Percentiles rank a stretch among this genome's conserved stretches.
These are phyloP conservation scores for Erpetoichthys calabaricus DNA, from an alignment of 2,797 vertebrate genomes.

Conservation along the genomic window DNA sequence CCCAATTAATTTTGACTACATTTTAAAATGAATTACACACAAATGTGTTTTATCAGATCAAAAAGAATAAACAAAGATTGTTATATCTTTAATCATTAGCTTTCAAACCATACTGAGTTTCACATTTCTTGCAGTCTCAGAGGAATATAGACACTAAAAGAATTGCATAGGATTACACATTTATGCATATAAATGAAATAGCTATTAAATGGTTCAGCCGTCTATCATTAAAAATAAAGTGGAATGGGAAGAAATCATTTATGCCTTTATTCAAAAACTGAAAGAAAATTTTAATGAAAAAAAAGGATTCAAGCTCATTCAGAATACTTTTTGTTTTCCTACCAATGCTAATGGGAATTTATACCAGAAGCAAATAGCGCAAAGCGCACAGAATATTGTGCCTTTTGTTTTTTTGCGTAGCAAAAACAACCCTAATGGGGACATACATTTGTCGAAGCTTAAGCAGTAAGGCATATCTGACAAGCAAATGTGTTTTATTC, in stretches of 20 bases:
- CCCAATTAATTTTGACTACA: constrained; percentile 56
- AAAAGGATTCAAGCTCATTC: background rate
- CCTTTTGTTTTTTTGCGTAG: too few relatives aligned
- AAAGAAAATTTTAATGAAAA: background rate
- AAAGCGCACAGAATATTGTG: too few relatives aligned
- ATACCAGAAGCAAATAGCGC: too few relatives aligned
- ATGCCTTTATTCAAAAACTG: constrained; percentile 3
- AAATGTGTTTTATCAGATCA: constrained; percentile 59
- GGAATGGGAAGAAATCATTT: constrained; percentile 4
- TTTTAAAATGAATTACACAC: constrained; percentile 63
- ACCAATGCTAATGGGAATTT: too few relatives aligned
- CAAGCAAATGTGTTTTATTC: too few relatives aligned
- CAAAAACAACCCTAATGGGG: too few relatives aligned
- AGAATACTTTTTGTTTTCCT: background rate
- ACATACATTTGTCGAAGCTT: too few relatives aligned
- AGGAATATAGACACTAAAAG: constrained; percentile 54
- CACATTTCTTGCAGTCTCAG: constrained; percentile 57
- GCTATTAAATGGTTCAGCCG: constrained; percentile 40
- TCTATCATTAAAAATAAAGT: constrained; percentile 39
- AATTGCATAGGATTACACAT: constrained; percentile 60
- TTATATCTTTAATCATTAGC: constrained; percentile 71
- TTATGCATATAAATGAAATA: constrained; percentile 51
- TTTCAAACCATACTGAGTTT: constrained; percentile 62
- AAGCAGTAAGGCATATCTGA: too few relatives aligned
- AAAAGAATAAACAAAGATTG: constrained; percentile 58